Evolutionary conservation across 2,888 invertebrate genomes (phyloP), one percentile per base, ranked within the genome.

Genomic region (Himalopsyche kuldschensis): DNA sequence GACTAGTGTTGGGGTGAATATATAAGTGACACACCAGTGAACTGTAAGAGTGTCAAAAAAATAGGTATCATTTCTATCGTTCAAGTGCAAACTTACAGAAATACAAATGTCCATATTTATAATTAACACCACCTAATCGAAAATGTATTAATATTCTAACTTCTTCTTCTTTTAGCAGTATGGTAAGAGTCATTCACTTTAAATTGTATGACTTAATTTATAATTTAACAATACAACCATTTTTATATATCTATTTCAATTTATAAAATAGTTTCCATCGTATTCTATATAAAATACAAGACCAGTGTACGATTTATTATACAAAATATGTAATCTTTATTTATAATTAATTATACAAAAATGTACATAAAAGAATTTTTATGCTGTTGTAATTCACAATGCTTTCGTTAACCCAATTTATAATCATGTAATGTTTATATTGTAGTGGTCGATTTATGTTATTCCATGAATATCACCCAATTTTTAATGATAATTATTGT

Each of bases 321-420:
- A 69, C 69, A 69, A 69, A 69, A 27, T 11, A 30, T 69, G 20
- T 69, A 27, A 69, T 27, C 27, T 8, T 69, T 30, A 69, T 30
- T 27, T 15, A 15, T 41, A 81, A 80, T 80, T 80, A 80, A 75
- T 55, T 76, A 27, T 81, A 77, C n/a, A 48, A 48, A 69, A 30
- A 32, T 24, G 35, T 81, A 11, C 55, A 77, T 63, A 35, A 32
- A 77, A 77, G 11, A 6, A 78, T 30, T n/a, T 47, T 27, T 35
- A 47, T 30, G 48, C 48, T 48, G 30, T 77, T 81, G 27, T 69
- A 69, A 69, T 30, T 69, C 27, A 69, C 27, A 30, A 55, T 69
- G 69, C 69, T 69, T 69, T 69, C 11, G 69, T 69, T 69, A 15
- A 69, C 30, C 30, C 69, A 69, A 69, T 69, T 27, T 69, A 11